Evolutionary conservation across 1,140 invertebrate species (phyloP), one percentile per base, ranked within the genome.

Genomic region (Macrobrachium rosenbergii): DNA sequence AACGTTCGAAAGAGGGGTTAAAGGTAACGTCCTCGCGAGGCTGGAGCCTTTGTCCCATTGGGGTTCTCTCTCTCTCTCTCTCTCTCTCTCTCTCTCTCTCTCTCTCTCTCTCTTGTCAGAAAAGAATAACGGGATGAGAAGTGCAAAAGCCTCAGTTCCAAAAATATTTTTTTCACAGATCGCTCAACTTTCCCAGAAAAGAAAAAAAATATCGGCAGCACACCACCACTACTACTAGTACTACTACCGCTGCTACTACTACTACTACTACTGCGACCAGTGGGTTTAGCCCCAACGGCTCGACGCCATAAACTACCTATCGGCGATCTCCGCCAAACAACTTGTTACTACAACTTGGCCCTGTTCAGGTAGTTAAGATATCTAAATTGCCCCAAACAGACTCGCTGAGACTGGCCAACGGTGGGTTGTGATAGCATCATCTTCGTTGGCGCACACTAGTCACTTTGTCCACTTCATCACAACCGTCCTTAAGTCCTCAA

Each of bases 281-380:
- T 37, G 28, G 28, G 28, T 37, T 37, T 37, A 37, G 28, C 28
- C 28, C 28, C 28, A 37, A 37, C 28, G 28, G 28, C 28, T 72
- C 84, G 23, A 43, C 52, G 52, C 84, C 84, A 81, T 87, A 87
- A 87, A 87, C 84, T 87, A 87, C 84, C 77, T 87, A 87, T 87
- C 84, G 69, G 37, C n/a, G 75, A 87, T 87, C 84, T 87, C 84
- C 84, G 77, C 67, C 84, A 87, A 87, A 87, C 84, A 87, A 72
- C 84, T 87, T 87, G 84, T 87, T 87, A 87, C 84, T 87, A 87
- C 84, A 87, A 87, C 84, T 87, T 69, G 84, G 77, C 78, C 84
- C 84, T 87, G 84, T 87, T 87, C 84, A 87, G 78, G 84, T 87
- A 87, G 84, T 87, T 87, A 87, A 87, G 84, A 87, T 87, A 87